Evolutionary conservation across 92 coral and sea anemone species (phyloP).

Genomic region (Zoanthus sociatus): DNA sequence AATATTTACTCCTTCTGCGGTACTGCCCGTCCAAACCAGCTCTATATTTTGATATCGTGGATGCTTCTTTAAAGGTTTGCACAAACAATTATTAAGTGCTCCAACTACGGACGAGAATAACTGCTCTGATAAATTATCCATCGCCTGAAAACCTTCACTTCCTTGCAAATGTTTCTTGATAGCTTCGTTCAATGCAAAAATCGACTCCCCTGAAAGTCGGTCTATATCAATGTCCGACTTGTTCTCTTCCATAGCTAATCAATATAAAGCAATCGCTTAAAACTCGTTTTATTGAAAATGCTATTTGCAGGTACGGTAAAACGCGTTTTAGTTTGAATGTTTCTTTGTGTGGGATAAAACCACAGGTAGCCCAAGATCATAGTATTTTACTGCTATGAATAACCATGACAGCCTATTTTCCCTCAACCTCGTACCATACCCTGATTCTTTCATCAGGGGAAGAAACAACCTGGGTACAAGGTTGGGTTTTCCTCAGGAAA

Average conservation of each 20-base stretch:
- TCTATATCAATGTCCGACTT: conserved; percentile 7
- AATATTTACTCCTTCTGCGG: conserved; percentile 59
- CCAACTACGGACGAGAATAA: conserved; percentile 51
- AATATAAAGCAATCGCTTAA: background rate
- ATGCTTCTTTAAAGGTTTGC: conserved; percentile 54
- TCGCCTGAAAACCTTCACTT: conserved; percentile 37
- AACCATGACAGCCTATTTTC: no score
- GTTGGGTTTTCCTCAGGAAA: no score
- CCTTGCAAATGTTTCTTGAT: conserved; percentile 42
- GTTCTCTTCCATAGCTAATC: background rate
- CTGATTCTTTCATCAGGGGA: no score
- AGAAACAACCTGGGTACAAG: no score
- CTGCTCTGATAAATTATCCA: conserved; percentile 52
- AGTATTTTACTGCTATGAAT: no score
- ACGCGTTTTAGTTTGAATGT: background rate
- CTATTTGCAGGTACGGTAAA: background rate
- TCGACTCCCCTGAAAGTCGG: conserved; percentile 48
- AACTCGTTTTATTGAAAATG: background rate
- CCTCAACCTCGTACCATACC: no score
- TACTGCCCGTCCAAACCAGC: conserved; percentile 60
- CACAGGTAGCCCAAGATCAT: no score
- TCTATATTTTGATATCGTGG: conserved; percentile 51
- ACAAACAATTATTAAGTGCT: conserved; percentile 53
- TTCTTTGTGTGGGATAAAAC: no score
- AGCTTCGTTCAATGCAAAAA: conserved; percentile 37